Evolutionary conservation across 2,113 vertebrate species (phyloP).

Genomic region (Catharus bicknelli): DNA sequence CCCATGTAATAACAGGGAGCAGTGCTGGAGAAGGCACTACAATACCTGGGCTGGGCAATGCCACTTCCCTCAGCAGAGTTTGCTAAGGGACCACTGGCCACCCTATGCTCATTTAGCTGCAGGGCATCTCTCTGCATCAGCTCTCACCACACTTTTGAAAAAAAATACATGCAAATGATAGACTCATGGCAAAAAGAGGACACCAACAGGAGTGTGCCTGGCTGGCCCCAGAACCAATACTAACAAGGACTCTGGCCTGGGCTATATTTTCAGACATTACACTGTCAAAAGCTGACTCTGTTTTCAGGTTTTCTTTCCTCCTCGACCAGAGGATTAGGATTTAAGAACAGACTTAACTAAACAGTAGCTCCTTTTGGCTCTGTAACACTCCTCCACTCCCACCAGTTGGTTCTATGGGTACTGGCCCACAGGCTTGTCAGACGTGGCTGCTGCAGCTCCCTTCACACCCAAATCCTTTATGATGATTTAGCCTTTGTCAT

Average conservation of each 20-base stretch:
- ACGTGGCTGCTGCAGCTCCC: rapidly evolving
- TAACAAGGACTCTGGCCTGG: not conserved
- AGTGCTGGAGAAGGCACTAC: not conserved
- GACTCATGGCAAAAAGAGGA: not conserved
- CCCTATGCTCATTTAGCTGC: not conserved
- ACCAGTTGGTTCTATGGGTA: rapidly evolving
- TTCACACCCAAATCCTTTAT: not conserved
- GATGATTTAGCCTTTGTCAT: not conserved
- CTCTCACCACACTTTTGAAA: not conserved
- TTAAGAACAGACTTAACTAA: not conserved
- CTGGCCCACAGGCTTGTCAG: not conserved
- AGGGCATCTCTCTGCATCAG: not conserved
- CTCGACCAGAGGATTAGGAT: not conserved
- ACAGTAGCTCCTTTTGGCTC: not conserved
- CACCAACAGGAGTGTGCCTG: not conserved
- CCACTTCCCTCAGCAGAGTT: not conserved
- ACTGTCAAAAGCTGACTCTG: not conserved
- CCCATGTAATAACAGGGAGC: not conserved
- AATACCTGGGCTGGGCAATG: not conserved
- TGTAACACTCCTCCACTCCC: not conserved
- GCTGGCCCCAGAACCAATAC: not conserved
- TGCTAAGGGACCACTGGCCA: not conserved
- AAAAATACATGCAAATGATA: not conserved
- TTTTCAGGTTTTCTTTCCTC: not conserved
- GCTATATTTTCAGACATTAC: rapidly evolving